Evolutionary conservation across 2,888 invertebrate species (phyloP).

Genomic region (Pristionchus japonicus): DNA sequence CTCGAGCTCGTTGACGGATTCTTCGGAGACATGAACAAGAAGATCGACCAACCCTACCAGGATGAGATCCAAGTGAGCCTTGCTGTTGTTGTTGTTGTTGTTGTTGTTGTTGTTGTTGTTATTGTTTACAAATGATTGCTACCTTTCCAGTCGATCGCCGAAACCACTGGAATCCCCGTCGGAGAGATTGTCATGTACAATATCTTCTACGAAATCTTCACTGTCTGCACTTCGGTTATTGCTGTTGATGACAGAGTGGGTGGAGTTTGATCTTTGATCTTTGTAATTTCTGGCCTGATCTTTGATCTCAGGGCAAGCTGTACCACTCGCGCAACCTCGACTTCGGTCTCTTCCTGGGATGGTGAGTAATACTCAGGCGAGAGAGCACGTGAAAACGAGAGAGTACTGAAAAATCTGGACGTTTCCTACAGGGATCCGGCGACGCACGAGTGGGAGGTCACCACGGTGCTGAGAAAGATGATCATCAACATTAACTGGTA

Average conservation of each 20-base stretch:
- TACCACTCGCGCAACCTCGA: constrained; percentile 80
- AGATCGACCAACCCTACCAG: constrained; percentile 67
- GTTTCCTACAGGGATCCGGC: constrained; percentile 50
- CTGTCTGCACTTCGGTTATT: constrained; percentile 80
- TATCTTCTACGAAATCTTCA: constrained; percentile 80
- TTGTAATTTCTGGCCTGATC: not conserved
- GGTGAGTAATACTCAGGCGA: constrained; percentile 62
- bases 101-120: not conserved
- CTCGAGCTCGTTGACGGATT: constrained; percentile 61
- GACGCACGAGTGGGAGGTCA: constrained; percentile 76
- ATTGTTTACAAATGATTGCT: too few relatives aligned
- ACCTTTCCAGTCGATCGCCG: constrained; percentile 67
- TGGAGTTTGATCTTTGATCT: not conserved
- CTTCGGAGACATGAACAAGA: constrained; percentile 61
- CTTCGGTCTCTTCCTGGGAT: constrained; percentile 80
- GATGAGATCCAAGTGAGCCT: constrained; percentile 63
- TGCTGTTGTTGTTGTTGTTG: not conserved
- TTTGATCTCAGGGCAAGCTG: constrained; percentile 73
- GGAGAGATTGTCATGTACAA: constrained; percentile 80
- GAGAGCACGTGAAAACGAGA: not conserved
- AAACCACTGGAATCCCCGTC: constrained; percentile 67
- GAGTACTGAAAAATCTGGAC: not conserved
- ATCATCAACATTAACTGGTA: constrained; percentile 77
- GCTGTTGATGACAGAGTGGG: constrained; percentile 75
- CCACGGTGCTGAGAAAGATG: constrained; percentile 75